phyloP scores from a whole-genome alignment of 2,113 vertebrate species.

The Scopus umbretta region DNA sequence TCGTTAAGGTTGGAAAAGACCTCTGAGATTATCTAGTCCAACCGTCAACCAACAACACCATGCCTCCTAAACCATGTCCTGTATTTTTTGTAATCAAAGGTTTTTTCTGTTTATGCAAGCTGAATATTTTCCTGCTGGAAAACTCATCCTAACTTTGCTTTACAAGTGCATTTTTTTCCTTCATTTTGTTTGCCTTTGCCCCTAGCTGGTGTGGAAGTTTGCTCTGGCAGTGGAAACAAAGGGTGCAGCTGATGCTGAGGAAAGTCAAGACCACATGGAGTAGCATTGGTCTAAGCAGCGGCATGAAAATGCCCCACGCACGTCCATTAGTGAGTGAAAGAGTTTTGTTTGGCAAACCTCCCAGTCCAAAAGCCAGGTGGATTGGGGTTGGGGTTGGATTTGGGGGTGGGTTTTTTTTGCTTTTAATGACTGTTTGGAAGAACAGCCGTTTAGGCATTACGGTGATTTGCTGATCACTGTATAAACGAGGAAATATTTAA shows the following conservation, averaged over 20 bases:
- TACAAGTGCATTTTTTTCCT: neutral
- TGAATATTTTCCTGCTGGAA: neutral
- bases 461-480: neutral
- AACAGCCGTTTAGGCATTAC: neutral
- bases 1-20: too few relatives aligned
- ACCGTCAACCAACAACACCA: too few relatives aligned
- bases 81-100: neutral
- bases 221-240: neutral
- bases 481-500: neutral
- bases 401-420: neutral
- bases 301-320: neutral
- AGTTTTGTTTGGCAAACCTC: neutral
- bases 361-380: neutral
- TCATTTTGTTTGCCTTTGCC: neutral
- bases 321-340: neutral
- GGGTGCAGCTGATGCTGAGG: neutral
- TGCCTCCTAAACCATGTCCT: too few relatives aligned
- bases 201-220: neutral
- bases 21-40: too few relatives aligned
- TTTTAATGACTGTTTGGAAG: neutral
- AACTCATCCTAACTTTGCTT: neutral
- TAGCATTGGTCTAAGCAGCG: neutral
- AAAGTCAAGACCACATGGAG: neutral
- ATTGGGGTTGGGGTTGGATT: neutral
- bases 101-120: neutral